Evolutionary conservation across 2,888 invertebrate genomes (phyloP), one percentile per base, ranked within the genome.

Genomic region (Scelioninae gen. 1): DNA sequence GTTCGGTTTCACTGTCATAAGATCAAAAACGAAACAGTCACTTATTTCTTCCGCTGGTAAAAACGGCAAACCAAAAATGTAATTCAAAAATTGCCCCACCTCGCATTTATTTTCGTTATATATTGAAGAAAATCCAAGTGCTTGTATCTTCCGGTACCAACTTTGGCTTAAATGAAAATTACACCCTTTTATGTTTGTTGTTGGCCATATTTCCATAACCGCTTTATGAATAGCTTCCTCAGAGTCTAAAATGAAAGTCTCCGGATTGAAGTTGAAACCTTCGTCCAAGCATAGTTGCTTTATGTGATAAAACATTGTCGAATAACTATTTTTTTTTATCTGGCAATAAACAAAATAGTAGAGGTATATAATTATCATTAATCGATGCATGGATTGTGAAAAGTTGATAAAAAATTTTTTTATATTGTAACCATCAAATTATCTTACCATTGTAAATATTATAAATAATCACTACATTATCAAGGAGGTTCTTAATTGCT

Each of bases 1-100:
- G 97, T 97, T 56, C 98, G 98, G 93, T 98, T 98, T 98, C 65
- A 7, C 13, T n/a, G 2, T 65, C 51, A 65, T 65, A 15, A 65
- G 38, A 34, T 65, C 32, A 34, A 15, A 51, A 4, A 11, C n/a
- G n/a, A n/a, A n/a, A n/a, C n/a, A n/a, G n/a, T n/a, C n/a, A n/a
- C n/a, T n/a, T n/a, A n/a, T n/a, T n/a, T n/a, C n/a, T n/a, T n/a
- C n/a, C n/a, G n/a, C n/a, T n/a, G n/a, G n/a, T n/a, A n/a, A n/a
- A n/a, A 16, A 65, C 51, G 51, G 65, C 11, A 51, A 47, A 10
- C 65, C 65, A 51, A 65, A 65, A 51, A 65, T 32, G 2, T 9
- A 34, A 16, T 65, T 65, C 10, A 65, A 65, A 34, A 32, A 65
- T 34, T 43, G 2, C 7, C 65, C 38, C 5, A 65, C 38, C 16